phyloP scores from a whole-genome alignment of 2,797 vertebrate genomes.

The Hippoglossus hippoglossus region DNA sequence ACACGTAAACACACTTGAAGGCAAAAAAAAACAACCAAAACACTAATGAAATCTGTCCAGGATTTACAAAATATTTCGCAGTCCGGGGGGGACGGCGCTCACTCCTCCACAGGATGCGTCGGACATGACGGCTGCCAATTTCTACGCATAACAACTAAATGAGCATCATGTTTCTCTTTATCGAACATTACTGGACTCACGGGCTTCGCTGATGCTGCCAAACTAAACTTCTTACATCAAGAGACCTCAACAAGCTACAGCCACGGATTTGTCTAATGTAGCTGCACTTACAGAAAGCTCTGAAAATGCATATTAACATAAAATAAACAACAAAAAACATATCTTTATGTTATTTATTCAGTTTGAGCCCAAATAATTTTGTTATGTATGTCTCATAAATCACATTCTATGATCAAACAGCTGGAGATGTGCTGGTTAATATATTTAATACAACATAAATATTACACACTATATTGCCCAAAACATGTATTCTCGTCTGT shows the following conservation, averaged over 20 bases:
- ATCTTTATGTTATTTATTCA: not conserved
- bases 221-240: not conserved
- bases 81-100: constrained; percentile 36
- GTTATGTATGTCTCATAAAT: constrained; percentile 2
- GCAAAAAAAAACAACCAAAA: constrained; percentile 10
- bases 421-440: not conserved
- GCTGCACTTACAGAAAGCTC: not conserved
- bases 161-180: constrained; percentile 40
- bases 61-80: not conserved
- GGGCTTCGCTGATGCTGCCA: constrained; percentile 2
- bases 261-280: not conserved
- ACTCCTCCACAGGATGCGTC: constrained; percentile 44
- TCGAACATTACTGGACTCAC: constrained; percentile 33
- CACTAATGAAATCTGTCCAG: not conserved
- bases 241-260: not conserved
- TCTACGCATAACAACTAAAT: constrained; percentile 33
- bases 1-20: constrained; percentile 59
- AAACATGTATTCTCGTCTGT: not conserved
- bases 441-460: too few relatives aligned
- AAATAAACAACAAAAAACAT: not conserved
- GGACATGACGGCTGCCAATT: constrained; percentile 46
- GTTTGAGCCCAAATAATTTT: not conserved
- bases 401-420: not conserved
- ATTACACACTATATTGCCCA: not conserved
- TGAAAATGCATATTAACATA: not conserved